Base-by-base conservation (phyloP, 1,140 invertebrate genomes). In the Araneus ventricosus region DNA sequence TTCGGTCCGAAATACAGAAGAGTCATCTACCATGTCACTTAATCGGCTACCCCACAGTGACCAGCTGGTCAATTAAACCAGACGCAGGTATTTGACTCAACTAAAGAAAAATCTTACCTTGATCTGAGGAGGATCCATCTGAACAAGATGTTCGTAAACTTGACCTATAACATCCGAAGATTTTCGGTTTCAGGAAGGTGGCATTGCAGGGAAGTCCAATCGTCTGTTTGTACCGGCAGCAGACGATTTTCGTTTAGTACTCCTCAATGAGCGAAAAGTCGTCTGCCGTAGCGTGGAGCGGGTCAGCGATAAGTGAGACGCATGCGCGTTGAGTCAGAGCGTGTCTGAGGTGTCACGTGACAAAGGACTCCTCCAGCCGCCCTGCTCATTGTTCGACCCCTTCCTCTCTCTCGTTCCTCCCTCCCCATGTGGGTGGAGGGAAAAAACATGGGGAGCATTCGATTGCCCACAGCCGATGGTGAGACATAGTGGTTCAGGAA, bases 271-370 rank as follows among this genome's bases (percentile, higher is more conserved):
- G 70, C 10, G 37, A 75, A 90, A 45, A n/a, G n/a, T 90, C 88
- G 88, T 90, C 88, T 90, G 88, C 86, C 86, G 34, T 39, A 70
- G 86, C 85, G 85, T 61, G 39, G 52, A 59, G 27, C 37, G 22
- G 70, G 70, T 80, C 37, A 34, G 34, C 87, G 70, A 75, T 34
- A 37, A 75, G 17, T 75, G 39, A n/a, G 22, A 34, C 86, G 88
- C 88, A 90, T 90, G 88, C 88, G 88, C 41, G 41, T 61, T 80
- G 70, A 80, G 88, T 79, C 88, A 79, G 45, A 70, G 88, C 88
- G 88, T 90, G 88, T 27, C 88, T 79, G 37, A 59, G 41, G 61
- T 39, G 88, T 90, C 88, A 90, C 88, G 88, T 90, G 88, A 90
- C 88, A 20, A 75, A 67, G 30, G 41, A 39, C 80, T 82, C 80